phyloP scores from a whole-genome alignment of 2,888 invertebrate genomes.

The Chrysina gloriosa region DNA sequence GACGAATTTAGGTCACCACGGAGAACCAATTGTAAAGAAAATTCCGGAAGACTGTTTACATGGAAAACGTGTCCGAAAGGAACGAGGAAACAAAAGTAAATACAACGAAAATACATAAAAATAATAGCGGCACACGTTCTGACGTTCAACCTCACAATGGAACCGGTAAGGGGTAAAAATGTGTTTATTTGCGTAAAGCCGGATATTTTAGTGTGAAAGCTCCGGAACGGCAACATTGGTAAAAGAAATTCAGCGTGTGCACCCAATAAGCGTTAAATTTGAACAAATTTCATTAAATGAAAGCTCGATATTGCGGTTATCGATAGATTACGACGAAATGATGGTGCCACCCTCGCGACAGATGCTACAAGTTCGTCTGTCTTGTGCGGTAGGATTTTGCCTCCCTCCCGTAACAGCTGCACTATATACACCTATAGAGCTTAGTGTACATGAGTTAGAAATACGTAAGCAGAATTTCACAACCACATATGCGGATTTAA shows the following conservation, averaged over 20 bases:
- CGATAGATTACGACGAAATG: constrained; percentile 3
- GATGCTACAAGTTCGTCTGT: constrained; percentile 38
- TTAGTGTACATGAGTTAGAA: neutral
- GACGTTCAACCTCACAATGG: neutral
- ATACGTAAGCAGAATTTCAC: neutral
- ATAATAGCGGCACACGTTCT: neutral
- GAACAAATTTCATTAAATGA: constrained; percentile 6
- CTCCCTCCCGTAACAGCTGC: constrained; percentile 39
- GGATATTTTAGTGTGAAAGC: no score
- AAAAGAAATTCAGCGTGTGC: neutral
- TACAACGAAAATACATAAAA: neutral
- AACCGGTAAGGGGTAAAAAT: neutral
- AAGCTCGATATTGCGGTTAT: neutral
- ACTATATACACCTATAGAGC: neutral
- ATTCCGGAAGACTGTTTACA: neutral
- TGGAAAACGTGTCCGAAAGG: neutral
- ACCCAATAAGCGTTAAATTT: neutral
- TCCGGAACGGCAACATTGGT: neutral
- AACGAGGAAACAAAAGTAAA: neutral
- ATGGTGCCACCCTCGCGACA: constrained; percentile 32
- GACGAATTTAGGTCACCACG: neutral
- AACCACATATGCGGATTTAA: neutral
- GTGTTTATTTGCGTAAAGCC: neutral
- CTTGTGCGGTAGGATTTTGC: constrained; percentile 18
- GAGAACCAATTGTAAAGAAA: neutral